A percentile compares a stretch with the other conserved stretches of the same genome.
phyloP scores from a whole-genome alignment of 1,140 invertebrate species.

The Adelges cooleyi region DNA sequence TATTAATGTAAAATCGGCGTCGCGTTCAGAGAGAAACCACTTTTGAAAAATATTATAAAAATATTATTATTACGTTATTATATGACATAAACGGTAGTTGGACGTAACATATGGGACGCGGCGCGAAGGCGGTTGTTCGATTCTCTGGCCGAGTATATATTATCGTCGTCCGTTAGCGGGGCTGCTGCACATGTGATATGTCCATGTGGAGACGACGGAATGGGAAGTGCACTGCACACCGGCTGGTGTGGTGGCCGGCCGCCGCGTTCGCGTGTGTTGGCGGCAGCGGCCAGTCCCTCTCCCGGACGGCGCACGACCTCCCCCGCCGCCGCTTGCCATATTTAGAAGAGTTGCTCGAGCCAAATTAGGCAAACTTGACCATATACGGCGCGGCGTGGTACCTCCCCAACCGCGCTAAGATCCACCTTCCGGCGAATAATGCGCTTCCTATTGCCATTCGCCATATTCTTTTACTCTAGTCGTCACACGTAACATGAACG shows the following conservation, averaged over 20 bases:
- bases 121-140: no score
- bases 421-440: slow-evolving; percentile 29
- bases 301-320: slow-evolving; percentile 9
- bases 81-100: no score
- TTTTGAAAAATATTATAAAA: no score
- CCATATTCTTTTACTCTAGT: no score
- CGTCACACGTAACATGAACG: no score
- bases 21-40: no score
- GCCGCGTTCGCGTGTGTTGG: slow-evolving; percentile 16
- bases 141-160: no score
- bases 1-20: no score
- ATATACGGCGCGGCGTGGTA: slow-evolving; percentile 35
- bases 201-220: slow-evolving; percentile 21
- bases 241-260: slow-evolving; percentile 3
- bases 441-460: slow-evolving; percentile 6
- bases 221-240: neutral
- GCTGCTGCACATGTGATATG: neutral
- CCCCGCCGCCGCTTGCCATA: slow-evolving; percentile 34
- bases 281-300: slow-evolving; percentile 25
- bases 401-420: slow-evolving; percentile 28
- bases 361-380: slow-evolving; percentile 39
- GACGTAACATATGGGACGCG: neutral
- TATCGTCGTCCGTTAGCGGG: neutral
- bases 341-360: slow-evolving; percentile 38
- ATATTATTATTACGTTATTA: no score